Percentiles rank a stretch among this genome's conserved stretches.
Conservation (phyloP, 2,797 vertebrate genomes). For the Anabas testudineus region DNA sequence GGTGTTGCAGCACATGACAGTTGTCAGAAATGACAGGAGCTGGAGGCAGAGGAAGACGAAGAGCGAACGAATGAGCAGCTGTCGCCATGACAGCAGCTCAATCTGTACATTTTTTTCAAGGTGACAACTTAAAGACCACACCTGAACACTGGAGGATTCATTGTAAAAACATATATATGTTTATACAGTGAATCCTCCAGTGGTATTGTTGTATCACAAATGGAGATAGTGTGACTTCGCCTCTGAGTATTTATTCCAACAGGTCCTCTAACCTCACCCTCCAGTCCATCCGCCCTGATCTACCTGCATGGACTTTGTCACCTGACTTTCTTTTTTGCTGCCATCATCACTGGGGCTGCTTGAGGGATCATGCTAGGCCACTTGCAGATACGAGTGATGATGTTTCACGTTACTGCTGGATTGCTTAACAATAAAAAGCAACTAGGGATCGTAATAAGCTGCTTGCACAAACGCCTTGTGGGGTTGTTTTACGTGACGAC, state of each 20-base stretch:
- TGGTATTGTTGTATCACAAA: neutral
- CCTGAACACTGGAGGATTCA: neutral
- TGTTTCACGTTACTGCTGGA: neutral
- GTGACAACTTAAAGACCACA: slow-evolving; percentile 18
- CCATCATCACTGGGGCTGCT: too few relatives aligned
- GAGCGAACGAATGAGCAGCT: slow-evolving; percentile 6
- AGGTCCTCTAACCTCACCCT: too few relatives aligned
- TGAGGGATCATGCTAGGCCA: too few relatives aligned
- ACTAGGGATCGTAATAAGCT: neutral
- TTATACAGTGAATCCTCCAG: too few relatives aligned
- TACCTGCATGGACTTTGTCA: too few relatives aligned
- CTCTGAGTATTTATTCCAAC: neutral
- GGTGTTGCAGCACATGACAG: neutral
- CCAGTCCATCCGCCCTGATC: too few relatives aligned
- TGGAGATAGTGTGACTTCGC: neutral
- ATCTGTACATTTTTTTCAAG: slow-evolving; percentile 9
- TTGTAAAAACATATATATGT: neutral
- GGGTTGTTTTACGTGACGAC: neutral
- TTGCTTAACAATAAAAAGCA: neutral
- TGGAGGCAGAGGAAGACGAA: neutral
- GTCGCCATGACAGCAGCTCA: slow-evolving; percentile 25
- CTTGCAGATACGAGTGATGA: too few relatives aligned
- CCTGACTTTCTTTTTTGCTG: too few relatives aligned
- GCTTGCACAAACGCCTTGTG: neutral
- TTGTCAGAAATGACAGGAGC: neutral